A percentile compares a stretch with the other conserved stretches of the same genome.
Conservation (phyloP, 2,797 vertebrate species). For the Gephyroberyx darwinii region DNA sequence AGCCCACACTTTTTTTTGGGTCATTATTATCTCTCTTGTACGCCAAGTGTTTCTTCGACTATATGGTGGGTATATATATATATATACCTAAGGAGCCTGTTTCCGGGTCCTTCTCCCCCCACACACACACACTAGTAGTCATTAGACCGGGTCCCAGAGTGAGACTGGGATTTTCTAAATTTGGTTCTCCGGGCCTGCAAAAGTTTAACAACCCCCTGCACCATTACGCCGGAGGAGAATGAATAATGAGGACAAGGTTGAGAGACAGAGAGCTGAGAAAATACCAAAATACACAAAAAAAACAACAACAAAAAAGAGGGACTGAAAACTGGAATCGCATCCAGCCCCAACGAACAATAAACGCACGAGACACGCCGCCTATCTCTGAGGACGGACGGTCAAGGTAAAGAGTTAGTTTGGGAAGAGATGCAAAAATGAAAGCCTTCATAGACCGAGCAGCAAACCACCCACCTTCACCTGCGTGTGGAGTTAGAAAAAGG, state of each 20-base stretch:
- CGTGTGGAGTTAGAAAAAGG: constrained; percentile 11
- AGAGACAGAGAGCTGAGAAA: constrained; percentile 47
- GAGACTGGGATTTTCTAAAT: constrained; percentile 66
- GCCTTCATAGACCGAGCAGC: background rate
- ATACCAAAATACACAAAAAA: constrained; percentile 52
- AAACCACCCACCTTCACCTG: constrained; percentile 21
- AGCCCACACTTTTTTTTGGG: constrained; percentile 15
- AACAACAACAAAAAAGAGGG: background rate
- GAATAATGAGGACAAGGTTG: constrained; percentile 74
- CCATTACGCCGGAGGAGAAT: constrained; percentile 64
- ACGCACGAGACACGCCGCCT: constrained; percentile 63
- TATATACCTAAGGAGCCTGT: constrained; percentile 15
- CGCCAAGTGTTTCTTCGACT: constrained; percentile 25
- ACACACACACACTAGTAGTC: constrained; percentile 53
- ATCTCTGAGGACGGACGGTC: constrained; percentile 64
- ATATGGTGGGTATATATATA: background rate
- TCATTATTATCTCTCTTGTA: constrained; percentile 45
- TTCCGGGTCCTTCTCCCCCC: constrained; percentile 3
- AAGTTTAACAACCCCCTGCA: constrained; percentile 63
- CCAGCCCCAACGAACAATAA: constrained; percentile 53
- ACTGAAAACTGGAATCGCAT: constrained; percentile 56
- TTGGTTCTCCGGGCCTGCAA: constrained; percentile 57
- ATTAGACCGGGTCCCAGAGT: constrained; percentile 66
- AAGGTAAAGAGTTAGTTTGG: constrained; percentile 32
- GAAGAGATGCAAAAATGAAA: constrained; percentile 17